phyloP scores from a whole-genome alignment of 2,113 vertebrate species.

The Petaurus breviceps region DNA sequence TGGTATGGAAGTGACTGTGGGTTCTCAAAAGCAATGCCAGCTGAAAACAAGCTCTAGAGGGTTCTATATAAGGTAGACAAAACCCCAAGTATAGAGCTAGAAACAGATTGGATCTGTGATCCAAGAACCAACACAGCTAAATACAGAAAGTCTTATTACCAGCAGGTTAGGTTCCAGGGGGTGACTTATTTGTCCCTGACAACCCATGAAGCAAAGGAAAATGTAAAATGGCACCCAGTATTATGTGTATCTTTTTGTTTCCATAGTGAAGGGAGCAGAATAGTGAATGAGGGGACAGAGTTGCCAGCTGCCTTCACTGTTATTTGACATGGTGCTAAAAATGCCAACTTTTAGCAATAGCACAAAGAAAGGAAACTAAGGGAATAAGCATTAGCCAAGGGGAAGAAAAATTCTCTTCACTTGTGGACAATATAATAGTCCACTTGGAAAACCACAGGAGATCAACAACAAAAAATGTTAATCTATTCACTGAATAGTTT shows the following conservation, averaged over 20 bases:
- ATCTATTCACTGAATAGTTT: background rate
- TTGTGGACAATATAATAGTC: background rate
- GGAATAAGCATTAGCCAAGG: conserved; percentile 8
- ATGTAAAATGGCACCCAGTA: background rate
- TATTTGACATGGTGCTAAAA: background rate
- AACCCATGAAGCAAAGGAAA: background rate
- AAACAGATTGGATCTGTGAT: background rate
- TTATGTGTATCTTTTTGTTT: background rate
- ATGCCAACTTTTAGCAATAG: conserved; percentile 42
- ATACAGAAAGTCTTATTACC: background rate
- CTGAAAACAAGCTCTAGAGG: background rate
- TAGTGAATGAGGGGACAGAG: background rate
- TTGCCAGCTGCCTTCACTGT: background rate
- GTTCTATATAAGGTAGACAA: background rate
- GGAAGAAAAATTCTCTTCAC: conserved; percentile 44
- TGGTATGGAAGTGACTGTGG: background rate
- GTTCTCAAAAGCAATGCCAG: background rate
- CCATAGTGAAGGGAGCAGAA: background rate
- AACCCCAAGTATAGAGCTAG: background rate
- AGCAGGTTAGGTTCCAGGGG: background rate
- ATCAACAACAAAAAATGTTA: background rate
- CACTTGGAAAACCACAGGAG: background rate
- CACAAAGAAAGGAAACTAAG: conserved; percentile 44
- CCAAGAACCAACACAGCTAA: background rate
- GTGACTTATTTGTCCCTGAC: background rate